Percentiles rank a stretch among this genome's conserved stretches.
Conservation (phyloP, 2,888 invertebrate species). For the Cryptocheilus praepositus region DNA sequence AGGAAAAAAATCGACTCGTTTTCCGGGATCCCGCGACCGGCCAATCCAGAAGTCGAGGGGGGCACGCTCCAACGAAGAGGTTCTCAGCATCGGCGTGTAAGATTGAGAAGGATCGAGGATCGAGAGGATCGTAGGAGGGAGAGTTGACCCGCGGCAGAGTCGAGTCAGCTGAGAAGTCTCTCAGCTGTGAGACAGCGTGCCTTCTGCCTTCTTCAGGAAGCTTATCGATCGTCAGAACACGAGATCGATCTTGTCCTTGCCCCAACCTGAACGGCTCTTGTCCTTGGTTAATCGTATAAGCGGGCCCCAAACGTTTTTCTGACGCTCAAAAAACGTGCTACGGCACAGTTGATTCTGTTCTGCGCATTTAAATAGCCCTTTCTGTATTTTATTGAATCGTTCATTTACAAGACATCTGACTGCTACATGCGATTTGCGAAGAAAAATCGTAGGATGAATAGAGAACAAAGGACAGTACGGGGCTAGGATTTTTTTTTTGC, state of each 20-base stretch:
- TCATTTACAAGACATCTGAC: too few relatives aligned
- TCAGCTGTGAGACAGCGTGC: slow-evolving; percentile 46
- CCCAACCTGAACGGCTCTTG: background rate
- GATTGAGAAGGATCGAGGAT: slow-evolving; percentile 27
- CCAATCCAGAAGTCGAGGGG: background rate
- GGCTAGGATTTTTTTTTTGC: too few relatives aligned
- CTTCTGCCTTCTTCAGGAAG: slow-evolving; percentile 28
- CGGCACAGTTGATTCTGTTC: too few relatives aligned
- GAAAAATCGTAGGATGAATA: too few relatives aligned
- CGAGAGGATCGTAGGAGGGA: slow-evolving; percentile 1
- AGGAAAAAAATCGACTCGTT: background rate
- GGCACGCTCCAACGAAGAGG: background rate
- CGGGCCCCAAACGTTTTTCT: too few relatives aligned
- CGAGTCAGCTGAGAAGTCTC: slow-evolving; percentile 58
- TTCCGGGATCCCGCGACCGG: slow-evolving; percentile 4
- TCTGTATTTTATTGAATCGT: too few relatives aligned
- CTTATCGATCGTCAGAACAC: slow-evolving; percentile 31
- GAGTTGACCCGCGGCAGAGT: slow-evolving; percentile 52
- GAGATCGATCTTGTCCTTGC: slow-evolving; percentile 7
- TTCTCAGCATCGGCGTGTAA: background rate
- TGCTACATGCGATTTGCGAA: too few relatives aligned
- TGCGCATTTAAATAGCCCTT: too few relatives aligned
- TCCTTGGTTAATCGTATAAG: slow-evolving; percentile 2
- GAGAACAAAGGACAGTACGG: too few relatives aligned
- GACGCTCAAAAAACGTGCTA: too few relatives aligned